Conservation (phyloP, 1,140 invertebrate species). For the Linepithema humile region DNA sequence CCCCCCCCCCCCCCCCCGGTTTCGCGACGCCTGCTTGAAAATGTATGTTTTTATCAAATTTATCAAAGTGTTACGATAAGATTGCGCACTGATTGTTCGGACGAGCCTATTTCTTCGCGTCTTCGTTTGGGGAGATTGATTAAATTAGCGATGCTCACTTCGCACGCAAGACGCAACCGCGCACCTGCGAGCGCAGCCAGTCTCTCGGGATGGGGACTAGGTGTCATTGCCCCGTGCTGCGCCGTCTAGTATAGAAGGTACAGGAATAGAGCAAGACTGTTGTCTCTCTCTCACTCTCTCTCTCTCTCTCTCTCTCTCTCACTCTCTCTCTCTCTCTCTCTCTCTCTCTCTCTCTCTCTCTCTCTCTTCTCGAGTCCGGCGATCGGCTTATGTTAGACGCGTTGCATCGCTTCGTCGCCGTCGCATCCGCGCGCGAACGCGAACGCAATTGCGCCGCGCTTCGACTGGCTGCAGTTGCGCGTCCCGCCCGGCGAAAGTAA, state of each 20-base stretch:
- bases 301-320: no score
- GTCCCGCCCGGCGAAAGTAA: conserved; percentile 50
- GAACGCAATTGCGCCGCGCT: not conserved
- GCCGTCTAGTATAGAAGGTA: conserved; percentile 75
- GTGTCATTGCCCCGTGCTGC: conserved; percentile 73
- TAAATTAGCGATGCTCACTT: conserved; percentile 69
- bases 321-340: no score
- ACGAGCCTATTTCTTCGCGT: not conserved
- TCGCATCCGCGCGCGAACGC: conserved; percentile 27
- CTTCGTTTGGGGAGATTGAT: conserved; percentile 65
- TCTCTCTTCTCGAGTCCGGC: no score
- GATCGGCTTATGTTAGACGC: conserved; percentile 71
- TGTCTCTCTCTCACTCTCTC: no score
- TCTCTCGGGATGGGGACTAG: conserved; percentile 63
- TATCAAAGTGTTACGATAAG: not conserved
- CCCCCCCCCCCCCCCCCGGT: no score
- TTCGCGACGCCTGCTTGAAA: no score
- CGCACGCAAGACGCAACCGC: conserved; percentile 57
- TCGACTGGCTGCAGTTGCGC: conserved; percentile 36
- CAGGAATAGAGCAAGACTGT: conserved; percentile 74
- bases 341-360: no score
- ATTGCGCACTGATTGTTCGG: not conserved
- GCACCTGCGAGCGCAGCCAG: conserved; percentile 72
- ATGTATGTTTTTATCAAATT: not conserved
- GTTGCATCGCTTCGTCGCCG: conserved; percentile 67